Evolutionary conservation across 2,888 invertebrate genomes (phyloP).

Genomic region (Oscheius myriophilus): DNA sequence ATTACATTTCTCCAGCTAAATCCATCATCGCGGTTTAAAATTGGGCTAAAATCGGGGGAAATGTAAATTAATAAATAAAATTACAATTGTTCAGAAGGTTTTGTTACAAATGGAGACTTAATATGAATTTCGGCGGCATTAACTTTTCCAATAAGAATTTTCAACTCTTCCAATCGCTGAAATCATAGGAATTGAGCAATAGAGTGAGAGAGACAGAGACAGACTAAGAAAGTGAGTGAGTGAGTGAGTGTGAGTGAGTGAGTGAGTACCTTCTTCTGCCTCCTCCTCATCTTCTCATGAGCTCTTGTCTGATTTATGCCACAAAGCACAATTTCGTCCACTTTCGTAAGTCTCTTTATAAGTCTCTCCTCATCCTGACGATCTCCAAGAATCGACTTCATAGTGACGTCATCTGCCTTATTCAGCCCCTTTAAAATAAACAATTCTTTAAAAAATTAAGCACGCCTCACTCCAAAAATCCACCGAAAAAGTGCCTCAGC

Average conservation of each 20-base stretch:
- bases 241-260: too few species aligned
- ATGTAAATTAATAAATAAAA: too few species aligned
- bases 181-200: neutral
- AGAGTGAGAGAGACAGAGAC: too few species aligned
- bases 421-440: slow-evolving; percentile 8
- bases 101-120: too few species aligned
- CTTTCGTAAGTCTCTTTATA: neutral
- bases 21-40: neutral
- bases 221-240: too few species aligned
- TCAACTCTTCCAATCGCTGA: neutral
- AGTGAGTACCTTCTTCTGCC: slow-evolving; percentile 5
- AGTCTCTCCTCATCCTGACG: neutral
- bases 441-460: neutral
- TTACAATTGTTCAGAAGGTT: too few species aligned
- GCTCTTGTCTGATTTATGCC: neutral
- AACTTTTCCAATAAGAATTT: neutral
- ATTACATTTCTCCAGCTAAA: neutral
- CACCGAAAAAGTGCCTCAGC: slow-evolving; percentile 16
- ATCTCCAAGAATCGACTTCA: neutral
- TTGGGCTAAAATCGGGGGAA: neutral
- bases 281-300: neutral
- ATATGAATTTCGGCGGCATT: neutral
- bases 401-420: slow-evolving; percentile 17
- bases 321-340: neutral
- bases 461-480: slow-evolving; percentile 20